Base-by-base conservation (phyloP, 2,888 invertebrate genomes). In the Sepioteuthis lessoniana region DNA sequence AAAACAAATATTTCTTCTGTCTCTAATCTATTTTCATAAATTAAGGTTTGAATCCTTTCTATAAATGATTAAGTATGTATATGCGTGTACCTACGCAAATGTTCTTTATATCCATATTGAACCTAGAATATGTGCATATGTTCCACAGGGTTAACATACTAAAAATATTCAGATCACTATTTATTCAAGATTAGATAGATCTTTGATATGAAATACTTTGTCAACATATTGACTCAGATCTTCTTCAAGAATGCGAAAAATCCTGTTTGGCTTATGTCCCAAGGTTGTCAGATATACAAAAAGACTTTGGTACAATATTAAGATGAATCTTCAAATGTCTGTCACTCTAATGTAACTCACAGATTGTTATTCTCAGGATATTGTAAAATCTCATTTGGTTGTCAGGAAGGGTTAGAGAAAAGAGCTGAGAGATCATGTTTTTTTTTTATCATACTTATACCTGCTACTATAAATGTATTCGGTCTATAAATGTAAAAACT, bases 301-400 rank as follows among this genome's bases (percentile, higher is more conserved):
- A 76, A 76, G 76, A 76, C 35, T 76, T 76, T n/a, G n/a, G 16
- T 76, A 76, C 13, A 35, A 35, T 76, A 76, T n/a, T 35, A n/a
- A 10, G n/a, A 76, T 76, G n/a, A 35, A 76, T 76, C n/a, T 76
- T 35, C 76, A 76, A n/a, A 76, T 35, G n/a, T 76, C 76, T 31
- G n/a, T 76, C 76, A 76, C 31, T 76, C n/a, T 76, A 76, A 76
- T 76, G 76, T n/a, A n/a, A 13, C n/a, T 76, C n/a, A 35, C 13
- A 76, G n/a, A n/a, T 76, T n/a, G 76, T 76, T 76, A 76, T 76
- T 76, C 35, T 76, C n/a, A 35, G 76, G 76, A 16, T 76, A 35
- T 76, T 76, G 76, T 76, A 35, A 76, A 76, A 76, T 76, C n/a
- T 76, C 76, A 76, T 76, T 76, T 76, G n/a, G 76, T 76, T 76